Base-by-base conservation (phyloP, 2,797 vertebrate species). In the Falco concolor region DNA sequence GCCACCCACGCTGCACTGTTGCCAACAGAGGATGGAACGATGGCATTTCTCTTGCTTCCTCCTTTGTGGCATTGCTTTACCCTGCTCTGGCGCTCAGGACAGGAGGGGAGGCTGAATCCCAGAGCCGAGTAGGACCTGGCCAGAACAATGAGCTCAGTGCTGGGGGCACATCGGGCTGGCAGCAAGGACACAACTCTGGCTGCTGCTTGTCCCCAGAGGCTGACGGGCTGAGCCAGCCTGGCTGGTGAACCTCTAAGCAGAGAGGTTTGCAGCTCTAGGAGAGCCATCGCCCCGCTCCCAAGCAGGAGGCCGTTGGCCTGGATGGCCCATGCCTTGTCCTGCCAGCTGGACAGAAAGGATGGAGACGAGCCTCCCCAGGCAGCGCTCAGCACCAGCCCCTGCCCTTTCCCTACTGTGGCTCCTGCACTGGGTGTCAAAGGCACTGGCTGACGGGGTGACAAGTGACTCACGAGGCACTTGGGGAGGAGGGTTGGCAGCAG, bases 171-270 rank as follows among this genome's bases (percentile, higher is more conserved):
- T 1, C 3, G 5, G 45, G 61, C 36, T 72, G 72, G 52, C 72
- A 57, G 57, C 47, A 36, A 7, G 52, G 47, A 47, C 21, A 32
- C 42, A 65, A 52, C 59, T 79, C 47, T 79, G 67, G 44, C 63
- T 82, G 36, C 4, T 32, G 3, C 49, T 67, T 0, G 0, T 77
- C 28, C 44, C 27, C 45, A 23, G 79, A 54, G 45, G 49, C n/a
- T 76, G 59, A 19, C 59, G 28, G 54, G 24, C 38, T 12, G 32
- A 73, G 63, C 30, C 73, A 44, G 53, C 53, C 44, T 32, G 27
- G 47, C 70, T 68, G 21, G 38, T 42, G 42, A 20, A 65, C 54
- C 38, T 49, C 61, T 38, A 45, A 90, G 72, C 57, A 56, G 49
- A 76, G 40, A 52, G 21, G 42, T 84, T 32, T 57, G 61, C 63